phyloP scores from a whole-genome alignment of 2,113 vertebrate genomes.

The Upupa epops region DNA sequence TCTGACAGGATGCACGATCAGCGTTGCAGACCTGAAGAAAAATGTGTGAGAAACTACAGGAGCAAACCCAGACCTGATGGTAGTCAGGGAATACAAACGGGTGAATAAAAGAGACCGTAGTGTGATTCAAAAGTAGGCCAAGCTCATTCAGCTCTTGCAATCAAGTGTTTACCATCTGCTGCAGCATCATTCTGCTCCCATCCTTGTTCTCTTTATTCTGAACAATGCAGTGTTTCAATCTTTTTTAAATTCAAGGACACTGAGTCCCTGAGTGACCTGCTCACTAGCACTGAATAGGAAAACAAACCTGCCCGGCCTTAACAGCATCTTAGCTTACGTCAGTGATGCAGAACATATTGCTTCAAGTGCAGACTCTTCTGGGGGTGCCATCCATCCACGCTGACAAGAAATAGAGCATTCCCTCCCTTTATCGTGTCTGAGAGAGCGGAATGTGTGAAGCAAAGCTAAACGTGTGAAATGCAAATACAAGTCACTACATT shows the following conservation, averaged over 20 bases:
- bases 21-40: background rate
- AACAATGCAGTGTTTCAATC: conserved; percentile 53
- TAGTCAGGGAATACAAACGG: background rate
- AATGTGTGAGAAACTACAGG: background rate
- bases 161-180: conserved; percentile 18
- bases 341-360: conserved; percentile 57
- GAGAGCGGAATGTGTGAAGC: conserved; percentile 50
- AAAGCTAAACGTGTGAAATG: conserved; percentile 44
- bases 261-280: background rate
- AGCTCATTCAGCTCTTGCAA: conserved; percentile 8
- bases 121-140: conserved; percentile 17
- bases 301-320: conserved; percentile 27
- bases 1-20: background rate
- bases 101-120: background rate
- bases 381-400: conserved; percentile 51
- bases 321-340: conserved; percentile 40
- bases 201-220: conserved; percentile 1
- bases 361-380: conserved; percentile 21
- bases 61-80: background rate
- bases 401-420: conserved; percentile 48
- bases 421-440: conserved; percentile 53
- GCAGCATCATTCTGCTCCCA: conserved; percentile 8
- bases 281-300: conserved; percentile 9
- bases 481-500: conserved; percentile 16
- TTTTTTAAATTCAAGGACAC: conserved; percentile 64